Evolutionary conservation across 2,888 invertebrate species (phyloP).

Genomic region (Autographa pulchrina): DNA sequence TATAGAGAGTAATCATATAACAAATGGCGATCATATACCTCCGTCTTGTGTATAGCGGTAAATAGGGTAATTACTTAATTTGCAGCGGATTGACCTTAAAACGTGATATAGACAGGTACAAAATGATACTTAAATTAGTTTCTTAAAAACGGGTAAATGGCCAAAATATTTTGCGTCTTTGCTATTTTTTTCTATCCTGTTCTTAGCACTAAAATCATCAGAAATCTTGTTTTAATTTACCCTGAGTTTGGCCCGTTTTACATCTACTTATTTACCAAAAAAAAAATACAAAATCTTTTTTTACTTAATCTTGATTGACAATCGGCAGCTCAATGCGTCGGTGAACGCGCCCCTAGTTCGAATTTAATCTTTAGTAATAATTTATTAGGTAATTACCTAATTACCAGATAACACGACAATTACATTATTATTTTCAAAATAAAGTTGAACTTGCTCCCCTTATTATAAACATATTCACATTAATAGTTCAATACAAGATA

Average conservation of each 20-base stretch:
- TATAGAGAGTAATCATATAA: constrained; percentile 35
- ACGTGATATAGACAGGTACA: background rate
- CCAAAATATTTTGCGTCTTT: no score
- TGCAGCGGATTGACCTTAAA: constrained; percentile 34
- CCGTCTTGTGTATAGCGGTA: constrained; percentile 27
- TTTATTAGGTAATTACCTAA: constrained; percentile 22
- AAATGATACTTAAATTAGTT: background rate
- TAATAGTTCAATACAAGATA: constrained; percentile 25
- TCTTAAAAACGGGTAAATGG: background rate
- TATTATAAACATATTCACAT: constrained; percentile 22
- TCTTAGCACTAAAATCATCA: no score
- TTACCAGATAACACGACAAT: constrained; percentile 27
- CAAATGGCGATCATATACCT: constrained; percentile 43
- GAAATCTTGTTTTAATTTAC: background rate
- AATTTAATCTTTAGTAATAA: constrained; percentile 43
- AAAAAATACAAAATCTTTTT: no score
- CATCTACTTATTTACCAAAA: no score
- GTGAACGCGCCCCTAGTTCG: constrained; percentile 25
- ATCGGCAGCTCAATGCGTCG: constrained; percentile 29
- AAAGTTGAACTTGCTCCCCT: constrained; percentile 19
- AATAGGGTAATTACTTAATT: constrained; percentile 1
- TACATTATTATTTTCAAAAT: constrained; percentile 39
- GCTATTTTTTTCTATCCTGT: no score
- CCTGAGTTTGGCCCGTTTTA: background rate
- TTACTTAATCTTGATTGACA: background rate